Evolutionary conservation across 2,113 vertebrate species (phyloP), one percentile per base, ranked within the genome.

Genomic region (Silurus glanis): DNA sequence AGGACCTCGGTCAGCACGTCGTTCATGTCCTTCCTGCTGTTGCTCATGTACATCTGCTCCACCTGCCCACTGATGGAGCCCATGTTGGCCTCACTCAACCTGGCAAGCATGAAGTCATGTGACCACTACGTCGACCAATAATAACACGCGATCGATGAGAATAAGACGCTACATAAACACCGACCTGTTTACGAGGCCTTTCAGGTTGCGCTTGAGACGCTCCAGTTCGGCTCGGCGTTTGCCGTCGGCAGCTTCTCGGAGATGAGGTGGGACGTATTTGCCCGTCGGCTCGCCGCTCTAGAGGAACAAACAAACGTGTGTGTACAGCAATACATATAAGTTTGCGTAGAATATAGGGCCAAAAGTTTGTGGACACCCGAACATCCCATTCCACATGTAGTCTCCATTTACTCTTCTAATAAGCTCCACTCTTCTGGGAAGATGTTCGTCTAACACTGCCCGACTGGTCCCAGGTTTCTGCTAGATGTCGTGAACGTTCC

Each of bases 1-100:
- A 99, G 92, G 69, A 94, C 56, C 19, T 94, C 91, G 0, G 97
- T 97, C 87, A 99, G 91, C 0, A 95, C 96, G 84, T 97, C 95
- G 3, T 94, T 99, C 98, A 99, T 95, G 92, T 99, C 97, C 92
- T 97, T 99, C 87, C 98, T 95, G 92, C 98, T 99, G 94, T 94
- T 95, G 90, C 91, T 90, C 98, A 98, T 97, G 93, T 98, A 99
- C 9, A 99, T 93, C 85, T 97, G 96, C 92, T 98, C 97, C 88
- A 99, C 91, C 91, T 99, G 98, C 7, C 94, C 90, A 5, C 97
- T 95, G 88, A 99, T 96, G 71, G 94, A 98, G 0, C 95, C 91
- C 94, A 99, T 91, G 92, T 97, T 99, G 12, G 96, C 93, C 90
- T 98, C 98, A 75, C 96, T 99, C 90, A 99, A 21, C 89, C 98